Conservation (phyloP, 2,797 vertebrate genomes). For the Rousettus madagascariensis region DNA sequence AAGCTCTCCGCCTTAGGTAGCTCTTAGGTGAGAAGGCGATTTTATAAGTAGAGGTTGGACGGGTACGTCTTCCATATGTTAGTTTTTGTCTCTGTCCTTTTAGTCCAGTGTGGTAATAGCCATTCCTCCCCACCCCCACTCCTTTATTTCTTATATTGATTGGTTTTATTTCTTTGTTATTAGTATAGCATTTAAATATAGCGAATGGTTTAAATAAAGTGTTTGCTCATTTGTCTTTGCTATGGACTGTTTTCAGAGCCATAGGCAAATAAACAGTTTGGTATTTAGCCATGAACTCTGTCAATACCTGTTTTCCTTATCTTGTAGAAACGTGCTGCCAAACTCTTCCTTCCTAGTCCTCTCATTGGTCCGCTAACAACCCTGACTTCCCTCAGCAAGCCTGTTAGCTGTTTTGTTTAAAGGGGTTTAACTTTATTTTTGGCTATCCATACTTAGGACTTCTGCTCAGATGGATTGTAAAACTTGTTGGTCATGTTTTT, state of each 20-base stretch:
- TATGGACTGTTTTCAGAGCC: background rate
- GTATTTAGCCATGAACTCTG: background rate
- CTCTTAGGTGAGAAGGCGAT: background rate
- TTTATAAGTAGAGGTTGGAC: background rate
- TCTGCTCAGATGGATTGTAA: background rate
- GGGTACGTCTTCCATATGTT: accelerated
- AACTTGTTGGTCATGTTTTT: background rate
- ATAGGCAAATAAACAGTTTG: background rate
- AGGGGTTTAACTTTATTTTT: background rate
- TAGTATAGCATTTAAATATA: background rate
- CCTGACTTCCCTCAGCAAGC: background rate
- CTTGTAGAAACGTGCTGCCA: background rate
- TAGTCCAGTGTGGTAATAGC: background rate
- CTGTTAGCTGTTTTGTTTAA: background rate
- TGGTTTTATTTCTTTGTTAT: background rate
- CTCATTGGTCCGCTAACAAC: background rate
- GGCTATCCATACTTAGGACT: background rate
- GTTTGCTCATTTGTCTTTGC: background rate
- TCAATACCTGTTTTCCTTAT: background rate
- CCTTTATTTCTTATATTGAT: background rate
- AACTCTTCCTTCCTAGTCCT: background rate
- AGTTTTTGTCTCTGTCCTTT: background rate
- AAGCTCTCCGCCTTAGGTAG: background rate
- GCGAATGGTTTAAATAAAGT: background rate
- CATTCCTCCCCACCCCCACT: background rate